Evolutionary conservation across 2,888 invertebrate genomes (phyloP).

Genomic region (Alviniconcha strummeri): DNA sequence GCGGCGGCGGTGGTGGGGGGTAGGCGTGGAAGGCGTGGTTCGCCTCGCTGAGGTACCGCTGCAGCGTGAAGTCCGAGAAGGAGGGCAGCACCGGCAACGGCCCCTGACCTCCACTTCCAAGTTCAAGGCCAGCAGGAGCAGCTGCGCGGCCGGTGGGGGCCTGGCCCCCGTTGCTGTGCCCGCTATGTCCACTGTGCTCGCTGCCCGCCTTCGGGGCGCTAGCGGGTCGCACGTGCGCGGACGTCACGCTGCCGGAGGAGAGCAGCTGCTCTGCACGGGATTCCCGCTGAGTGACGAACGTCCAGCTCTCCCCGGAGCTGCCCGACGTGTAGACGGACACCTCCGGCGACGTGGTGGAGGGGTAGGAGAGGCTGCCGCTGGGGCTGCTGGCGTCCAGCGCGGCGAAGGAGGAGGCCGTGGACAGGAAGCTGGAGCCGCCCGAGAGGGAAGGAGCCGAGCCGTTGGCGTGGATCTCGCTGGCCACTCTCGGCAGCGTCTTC

Average conservation of each 20-base stretch:
- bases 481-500: not conserved
- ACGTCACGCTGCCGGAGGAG: too few relatives aligned
- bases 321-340: too few relatives aligned
- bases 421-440: not conserved
- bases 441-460: not conserved
- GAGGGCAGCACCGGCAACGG: not conserved
- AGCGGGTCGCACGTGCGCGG: too few relatives aligned
- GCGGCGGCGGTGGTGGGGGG: not conserved
- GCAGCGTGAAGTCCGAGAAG: not conserved
- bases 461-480: too few relatives aligned
- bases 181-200: too few relatives aligned
- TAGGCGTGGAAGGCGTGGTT: not conserved
- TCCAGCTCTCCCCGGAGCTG: too few relatives aligned
- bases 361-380: too few relatives aligned
- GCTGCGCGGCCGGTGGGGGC: not conserved
- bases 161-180: too few relatives aligned
- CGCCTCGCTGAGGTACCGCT: slow-evolving; percentile 9
- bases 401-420: not conserved
- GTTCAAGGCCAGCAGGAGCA: not conserved
- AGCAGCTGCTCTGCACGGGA: too few relatives aligned
- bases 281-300: too few relatives aligned
- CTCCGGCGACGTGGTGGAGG: too few relatives aligned
- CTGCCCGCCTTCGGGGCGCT: too few relatives aligned
- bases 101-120: not conserved
- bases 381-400: not conserved